Conservation (phyloP, 2,888 invertebrate species). For the Andrena dorsata region DNA sequence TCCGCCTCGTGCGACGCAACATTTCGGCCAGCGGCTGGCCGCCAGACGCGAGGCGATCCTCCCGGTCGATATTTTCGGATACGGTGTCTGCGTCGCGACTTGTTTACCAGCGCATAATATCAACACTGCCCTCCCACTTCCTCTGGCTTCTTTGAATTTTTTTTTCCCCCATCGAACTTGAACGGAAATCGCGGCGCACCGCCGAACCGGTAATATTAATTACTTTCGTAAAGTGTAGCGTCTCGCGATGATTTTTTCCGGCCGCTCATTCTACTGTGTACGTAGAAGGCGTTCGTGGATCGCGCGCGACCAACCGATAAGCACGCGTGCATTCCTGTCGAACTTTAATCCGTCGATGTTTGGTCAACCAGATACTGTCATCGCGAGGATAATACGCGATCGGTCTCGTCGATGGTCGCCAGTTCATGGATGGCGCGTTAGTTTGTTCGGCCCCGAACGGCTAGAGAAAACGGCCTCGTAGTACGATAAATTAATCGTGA, state of each 20-base stretch:
- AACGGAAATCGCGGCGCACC: conserved; percentile 9
- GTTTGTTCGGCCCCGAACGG: background rate
- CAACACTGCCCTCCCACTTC: conserved; percentile 36
- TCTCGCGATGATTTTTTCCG: conserved; percentile 3
- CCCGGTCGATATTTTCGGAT: conserved; percentile 1
- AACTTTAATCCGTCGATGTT: conserved; percentile 13
- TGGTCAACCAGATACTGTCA: conserved; percentile 41
- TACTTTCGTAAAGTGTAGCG: background rate
- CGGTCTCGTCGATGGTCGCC: background rate
- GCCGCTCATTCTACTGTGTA: background rate
- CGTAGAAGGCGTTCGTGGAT: background rate
- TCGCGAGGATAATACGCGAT: conserved; percentile 9
- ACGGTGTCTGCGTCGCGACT: background rate
- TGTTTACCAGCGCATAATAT: conserved; percentile 53
- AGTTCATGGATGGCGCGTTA: too few species aligned
- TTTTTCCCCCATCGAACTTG: background rate
- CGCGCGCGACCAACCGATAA: conserved; percentile 9
- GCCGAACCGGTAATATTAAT: background rate
- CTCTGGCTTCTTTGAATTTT: conserved; percentile 7
- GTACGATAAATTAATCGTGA: conserved; percentile 7
- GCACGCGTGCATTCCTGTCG: background rate
- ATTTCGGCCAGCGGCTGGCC: background rate
- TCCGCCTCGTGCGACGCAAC: background rate
- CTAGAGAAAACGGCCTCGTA: background rate
- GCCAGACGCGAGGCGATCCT: conserved; percentile 6